phyloP scores from a whole-genome alignment of 2,888 invertebrate genomes.

The Dicranocentrus wangi region DNA sequence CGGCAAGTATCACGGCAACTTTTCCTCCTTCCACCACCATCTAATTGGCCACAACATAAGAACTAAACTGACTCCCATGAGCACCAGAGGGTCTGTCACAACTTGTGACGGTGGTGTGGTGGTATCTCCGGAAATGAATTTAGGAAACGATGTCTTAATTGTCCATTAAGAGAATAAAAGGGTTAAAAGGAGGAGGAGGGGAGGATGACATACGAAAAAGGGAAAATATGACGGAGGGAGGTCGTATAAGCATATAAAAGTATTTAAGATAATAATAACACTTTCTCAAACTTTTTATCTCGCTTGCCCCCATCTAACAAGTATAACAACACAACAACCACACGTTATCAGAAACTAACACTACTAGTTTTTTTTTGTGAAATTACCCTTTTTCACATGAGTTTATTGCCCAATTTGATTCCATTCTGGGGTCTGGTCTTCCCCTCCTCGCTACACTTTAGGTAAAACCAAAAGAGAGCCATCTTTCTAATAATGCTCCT shows the following conservation, averaged over 20 bases:
- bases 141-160: constrained; percentile 50
- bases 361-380: neutral
- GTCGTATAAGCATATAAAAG: neutral
- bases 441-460: too few species aligned
- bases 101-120: too few species aligned
- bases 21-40: constrained; percentile 36
- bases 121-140: constrained; percentile 38
- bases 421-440: neutral
- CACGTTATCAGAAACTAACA: constrained; percentile 11
- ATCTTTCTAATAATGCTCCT: too few species aligned
- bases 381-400: constrained; percentile 42
- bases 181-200: constrained; percentile 24
- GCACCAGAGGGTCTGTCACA: too few species aligned
- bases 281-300: constrained; percentile 26
- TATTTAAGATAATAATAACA: constrained; percentile 31
- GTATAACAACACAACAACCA: neutral
- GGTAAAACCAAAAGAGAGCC: too few species aligned
- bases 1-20: too few species aligned
- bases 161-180: constrained; percentile 21
- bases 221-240: too few species aligned
- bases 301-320: constrained; percentile 20
- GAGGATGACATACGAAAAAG: constrained; percentile 10
- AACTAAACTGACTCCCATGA: neutral
- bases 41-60: constrained; percentile 34
- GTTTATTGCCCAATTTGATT: constrained; percentile 48